Conservation (phyloP, 2,113 vertebrate genomes). For the Cyphomyrus discorhynchus region DNA sequence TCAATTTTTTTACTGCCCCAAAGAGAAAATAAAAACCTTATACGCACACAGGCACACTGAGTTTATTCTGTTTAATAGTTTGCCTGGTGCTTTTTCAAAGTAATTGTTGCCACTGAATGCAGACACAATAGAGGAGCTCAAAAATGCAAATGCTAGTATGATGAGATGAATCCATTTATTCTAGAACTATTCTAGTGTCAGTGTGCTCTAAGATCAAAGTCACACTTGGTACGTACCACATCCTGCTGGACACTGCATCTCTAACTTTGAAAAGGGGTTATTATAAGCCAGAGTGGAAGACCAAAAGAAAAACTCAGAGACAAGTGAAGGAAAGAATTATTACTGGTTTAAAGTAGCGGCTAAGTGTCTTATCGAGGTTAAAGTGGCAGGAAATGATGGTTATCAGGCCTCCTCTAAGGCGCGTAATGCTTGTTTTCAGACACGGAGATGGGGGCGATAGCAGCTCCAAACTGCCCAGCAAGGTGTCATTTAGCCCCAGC, state of each 20-base stretch:
- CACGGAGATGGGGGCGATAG: slow-evolving; percentile 18
- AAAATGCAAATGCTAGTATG: not conserved
- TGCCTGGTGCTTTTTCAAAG: not conserved
- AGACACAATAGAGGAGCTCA: not conserved
- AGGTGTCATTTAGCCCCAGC: not conserved
- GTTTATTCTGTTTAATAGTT: not conserved
- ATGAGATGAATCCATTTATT: not conserved
- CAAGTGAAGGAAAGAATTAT: slow-evolving; percentile 37
- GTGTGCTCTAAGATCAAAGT: not conserved
- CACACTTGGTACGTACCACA: not conserved
- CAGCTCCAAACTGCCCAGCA: not conserved
- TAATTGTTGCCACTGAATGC: not conserved
- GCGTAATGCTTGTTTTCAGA: slow-evolving; percentile 42
- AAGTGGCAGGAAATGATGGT: slow-evolving; percentile 52
- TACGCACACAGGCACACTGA: not conserved
- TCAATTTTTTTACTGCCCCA: not conserved
- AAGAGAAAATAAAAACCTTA: not conserved
- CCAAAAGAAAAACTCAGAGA: slow-evolving; percentile 53
- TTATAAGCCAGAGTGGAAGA: slow-evolving; percentile 35
- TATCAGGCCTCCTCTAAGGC: slow-evolving; percentile 45
- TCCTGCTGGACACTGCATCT: not conserved
- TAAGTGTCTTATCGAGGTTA: slow-evolving; percentile 43
- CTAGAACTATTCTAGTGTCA: not conserved
- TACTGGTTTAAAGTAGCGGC: slow-evolving; percentile 43
- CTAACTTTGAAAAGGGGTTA: slow-evolving; percentile 41